Conservation (phyloP, 2,888 invertebrate genomes). For the Leucophenga montana region DNA sequence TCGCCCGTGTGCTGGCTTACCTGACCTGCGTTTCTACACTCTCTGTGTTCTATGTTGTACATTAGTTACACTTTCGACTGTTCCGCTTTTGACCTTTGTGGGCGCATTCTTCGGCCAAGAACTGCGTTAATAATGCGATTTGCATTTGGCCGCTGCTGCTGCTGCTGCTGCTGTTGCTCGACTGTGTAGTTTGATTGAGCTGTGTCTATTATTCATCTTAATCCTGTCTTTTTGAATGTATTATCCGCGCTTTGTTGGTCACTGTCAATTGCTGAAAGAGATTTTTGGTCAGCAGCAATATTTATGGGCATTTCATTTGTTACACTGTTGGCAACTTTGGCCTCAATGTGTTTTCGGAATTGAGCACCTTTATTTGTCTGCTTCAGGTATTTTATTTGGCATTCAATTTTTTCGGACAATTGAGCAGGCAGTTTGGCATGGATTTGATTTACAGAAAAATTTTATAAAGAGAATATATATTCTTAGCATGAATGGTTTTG, state of each 20-base stretch:
- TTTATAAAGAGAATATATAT: background rate
- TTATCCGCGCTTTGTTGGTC: background rate
- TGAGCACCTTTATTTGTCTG: background rate
- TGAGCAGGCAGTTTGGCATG: background rate
- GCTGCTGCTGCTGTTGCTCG: slow-evolving; percentile 41
- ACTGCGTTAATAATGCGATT: slow-evolving; percentile 70
- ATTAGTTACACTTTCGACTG: slow-evolving; percentile 57
- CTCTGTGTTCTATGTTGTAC: slow-evolving; percentile 32
- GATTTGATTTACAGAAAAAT: slow-evolving; percentile 52
- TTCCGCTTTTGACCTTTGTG: slow-evolving; percentile 44
- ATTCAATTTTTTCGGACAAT: slow-evolving; percentile 11
- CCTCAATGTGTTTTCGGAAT: background rate
- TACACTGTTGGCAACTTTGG: slow-evolving; percentile 20
- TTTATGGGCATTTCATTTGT: slow-evolving; percentile 37
- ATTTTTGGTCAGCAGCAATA: slow-evolving; percentile 42
- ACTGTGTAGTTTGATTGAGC: slow-evolving; percentile 58
- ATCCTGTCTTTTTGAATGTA: slow-evolving; percentile 37
- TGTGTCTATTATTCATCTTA: slow-evolving; percentile 49
- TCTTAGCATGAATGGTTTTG: background rate
- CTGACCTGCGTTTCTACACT: slow-evolving; percentile 52
- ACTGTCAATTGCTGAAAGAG: too few relatives aligned
- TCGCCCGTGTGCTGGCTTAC: background rate
- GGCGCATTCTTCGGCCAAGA: slow-evolving; percentile 46
- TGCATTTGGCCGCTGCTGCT: slow-evolving; percentile 61
- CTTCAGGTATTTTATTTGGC: slow-evolving; percentile 15